Evolutionary conservation across 1,140 invertebrate species (phyloP), one percentile per base, ranked within the genome.

Genomic region (Drosophila asahinai): DNA sequence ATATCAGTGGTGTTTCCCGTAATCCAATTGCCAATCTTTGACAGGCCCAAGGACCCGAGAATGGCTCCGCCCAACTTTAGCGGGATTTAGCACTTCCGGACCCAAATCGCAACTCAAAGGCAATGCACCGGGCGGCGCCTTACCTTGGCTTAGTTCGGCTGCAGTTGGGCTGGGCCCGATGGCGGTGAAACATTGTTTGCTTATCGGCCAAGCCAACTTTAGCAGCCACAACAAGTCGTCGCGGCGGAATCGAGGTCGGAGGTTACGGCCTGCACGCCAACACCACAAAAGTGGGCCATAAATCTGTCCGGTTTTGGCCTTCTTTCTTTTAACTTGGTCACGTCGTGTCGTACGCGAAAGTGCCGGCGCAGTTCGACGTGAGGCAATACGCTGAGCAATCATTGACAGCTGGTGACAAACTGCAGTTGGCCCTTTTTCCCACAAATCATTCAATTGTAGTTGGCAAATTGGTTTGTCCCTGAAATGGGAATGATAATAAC

Each of bases 81-180:
- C 54, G 38, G 45, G 55, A 72, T 25, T 51, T 38, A 42, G n/a
- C 12, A 72, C 54, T 73, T 73, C 67, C 70, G 67, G 57, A 27
- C 15, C 43, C 7, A 25, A 11, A 60, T 40, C n/a, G 45, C 52
- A 14, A 38, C n/a, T 58, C 22, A 73, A 52, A 72, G 70, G 45
- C 54, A 72, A 52, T 72, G 70, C 67, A 73, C 45, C 48, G 47
- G 40, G 22, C 30, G 38, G 30, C 22, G 43, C 51, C 38, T 77
- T 59, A 77, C 81, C 81, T 84, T 84, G 81, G 81, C 81, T 86
- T 77, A 84, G 73, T 84, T 84, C n/a, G 38, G n/a, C 25, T 62
- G 38, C 52, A 40, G 54, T 27, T 75, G 36, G 43, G 52, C 33
- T 17, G 49, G 49, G 17, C n/a, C 9, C 27, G 48, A 0, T 51